Percentiles rank a stretch among this genome's conserved stretches.
phyloP scores from a whole-genome alignment of 2,797 vertebrate genomes.

The Potorous gilbertii region DNA sequence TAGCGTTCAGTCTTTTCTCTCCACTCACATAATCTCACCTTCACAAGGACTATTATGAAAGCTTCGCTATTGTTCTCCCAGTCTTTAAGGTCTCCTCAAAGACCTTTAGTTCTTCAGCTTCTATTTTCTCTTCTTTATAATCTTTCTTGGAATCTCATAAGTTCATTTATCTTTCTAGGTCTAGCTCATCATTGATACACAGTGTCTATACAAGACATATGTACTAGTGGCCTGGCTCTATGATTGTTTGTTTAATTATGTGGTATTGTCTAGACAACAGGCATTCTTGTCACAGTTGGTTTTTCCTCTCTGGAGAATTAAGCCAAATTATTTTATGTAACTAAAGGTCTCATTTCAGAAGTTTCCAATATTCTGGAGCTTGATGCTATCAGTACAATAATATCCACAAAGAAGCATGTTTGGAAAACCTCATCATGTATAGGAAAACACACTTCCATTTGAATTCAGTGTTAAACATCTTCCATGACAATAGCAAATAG shows the following conservation, averaged over 20 bases:
- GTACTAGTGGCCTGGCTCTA: neutral
- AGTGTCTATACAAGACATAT: neutral
- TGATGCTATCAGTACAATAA: neutral
- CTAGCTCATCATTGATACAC: neutral
- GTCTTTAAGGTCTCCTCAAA: neutral
- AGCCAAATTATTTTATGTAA: neutral
- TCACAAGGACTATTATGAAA: neutral
- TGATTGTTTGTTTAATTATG: too few species aligned
- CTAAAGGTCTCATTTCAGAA: neutral
- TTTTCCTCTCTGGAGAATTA: neutral
- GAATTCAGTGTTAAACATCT: neutral
- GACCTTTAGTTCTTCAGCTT: neutral
- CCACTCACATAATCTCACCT: neutral
- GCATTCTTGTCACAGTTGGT: neutral
- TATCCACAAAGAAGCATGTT: neutral
- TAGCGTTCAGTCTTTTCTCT: neutral
- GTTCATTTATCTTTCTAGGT: neutral
- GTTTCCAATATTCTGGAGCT: neutral
- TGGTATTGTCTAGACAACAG: neutral
- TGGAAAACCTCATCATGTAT: neutral
- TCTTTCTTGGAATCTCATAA: neutral
- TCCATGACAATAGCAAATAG: too few species aligned
- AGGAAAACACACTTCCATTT: neutral
- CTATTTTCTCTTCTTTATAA: neutral
- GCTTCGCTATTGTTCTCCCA: neutral